These are phyloP conservation scores for Melitaea cinxia DNA, from an alignment of 1,140 invertebrate species.

Conservation along the genomic window DNA sequence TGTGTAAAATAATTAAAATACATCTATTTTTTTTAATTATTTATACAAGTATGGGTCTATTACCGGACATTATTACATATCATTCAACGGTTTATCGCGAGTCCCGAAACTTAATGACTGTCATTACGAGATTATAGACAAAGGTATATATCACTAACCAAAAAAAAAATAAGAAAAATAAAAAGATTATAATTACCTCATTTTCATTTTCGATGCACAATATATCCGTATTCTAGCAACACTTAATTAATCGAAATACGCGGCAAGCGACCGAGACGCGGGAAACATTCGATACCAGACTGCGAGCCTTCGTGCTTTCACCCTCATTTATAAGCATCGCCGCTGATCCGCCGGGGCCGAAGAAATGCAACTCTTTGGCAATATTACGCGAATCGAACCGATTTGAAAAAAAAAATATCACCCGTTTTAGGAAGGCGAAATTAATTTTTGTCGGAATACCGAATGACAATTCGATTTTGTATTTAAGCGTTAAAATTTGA, in stretches of 20 bases:
- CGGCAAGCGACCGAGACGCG: constrained; percentile 49
- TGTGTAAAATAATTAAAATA: background rate
- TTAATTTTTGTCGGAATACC: constrained; percentile 44
- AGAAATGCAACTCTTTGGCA: constrained; percentile 74
- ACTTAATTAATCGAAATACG: constrained; percentile 54
- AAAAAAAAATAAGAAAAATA: too few relatives aligned
- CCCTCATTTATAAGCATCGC: constrained; percentile 70
- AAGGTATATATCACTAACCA: constrained; percentile 12
- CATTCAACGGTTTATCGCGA: constrained; percentile 19
- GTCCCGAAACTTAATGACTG: constrained; percentile 10
- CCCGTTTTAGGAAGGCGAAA: constrained; percentile 38
- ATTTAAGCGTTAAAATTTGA: constrained; percentile 36
- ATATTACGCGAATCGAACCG: constrained; percentile 67
- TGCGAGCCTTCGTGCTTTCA: constrained; percentile 73
- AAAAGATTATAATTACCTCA: constrained; percentile 61
- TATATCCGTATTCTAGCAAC: constrained; percentile 50
- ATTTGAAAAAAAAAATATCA: constrained; percentile 60
- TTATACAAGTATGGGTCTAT: too few relatives aligned
- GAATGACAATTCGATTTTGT: constrained; percentile 45
- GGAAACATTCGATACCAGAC: constrained; percentile 46
- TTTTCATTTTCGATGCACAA: constrained; percentile 58
- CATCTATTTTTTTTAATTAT: background rate
- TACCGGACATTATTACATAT: background rate
- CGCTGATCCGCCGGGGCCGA: constrained; percentile 51
- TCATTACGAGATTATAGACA: constrained; percentile 13